Conservation (phyloP, 1,140 invertebrate species). For the Anagrus nilaparvatae region DNA sequence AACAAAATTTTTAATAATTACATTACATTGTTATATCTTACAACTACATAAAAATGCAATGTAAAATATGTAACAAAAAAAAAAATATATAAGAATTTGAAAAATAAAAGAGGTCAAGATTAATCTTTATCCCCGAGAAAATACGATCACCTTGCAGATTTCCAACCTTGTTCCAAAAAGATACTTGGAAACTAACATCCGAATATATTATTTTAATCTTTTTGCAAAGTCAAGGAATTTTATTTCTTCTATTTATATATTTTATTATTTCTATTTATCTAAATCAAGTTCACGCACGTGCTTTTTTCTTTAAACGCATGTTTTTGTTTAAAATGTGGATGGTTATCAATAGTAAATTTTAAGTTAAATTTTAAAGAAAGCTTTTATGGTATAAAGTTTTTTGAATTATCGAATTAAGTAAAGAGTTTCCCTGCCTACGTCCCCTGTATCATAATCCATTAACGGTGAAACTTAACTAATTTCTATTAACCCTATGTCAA, state of each 20-base stretch:
- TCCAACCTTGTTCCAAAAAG: slow-evolving; percentile 10
- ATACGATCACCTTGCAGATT: slow-evolving; percentile 15
- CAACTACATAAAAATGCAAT: too few relatives aligned
- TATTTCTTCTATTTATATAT: slow-evolving; percentile 6
- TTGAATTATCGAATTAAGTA: neutral
- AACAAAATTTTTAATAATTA: too few relatives aligned
- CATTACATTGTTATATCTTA: too few relatives aligned
- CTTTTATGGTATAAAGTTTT: neutral
- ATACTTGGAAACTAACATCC: slow-evolving; percentile 10
- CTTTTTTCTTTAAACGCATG: neutral
- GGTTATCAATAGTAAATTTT: neutral
- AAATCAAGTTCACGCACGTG: neutral
- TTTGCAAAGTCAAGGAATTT: slow-evolving; percentile 12
- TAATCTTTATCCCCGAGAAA: slow-evolving; percentile 12
- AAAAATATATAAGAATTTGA: too few relatives aligned
- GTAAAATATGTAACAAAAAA: too few relatives aligned
- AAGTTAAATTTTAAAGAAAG: neutral
- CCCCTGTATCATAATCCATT: too few relatives aligned
- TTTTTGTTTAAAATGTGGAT: neutral
- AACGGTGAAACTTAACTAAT: too few relatives aligned
- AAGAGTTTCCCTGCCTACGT: too few relatives aligned
- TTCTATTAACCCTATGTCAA: too few relatives aligned
- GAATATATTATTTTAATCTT: slow-evolving; percentile 12
- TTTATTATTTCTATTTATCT: neutral
- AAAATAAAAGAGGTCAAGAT: slow-evolving; percentile 14